These are phyloP conservation scores for Neodon shergylaensis DNA, from an alignment of 2,113 vertebrate species.

Conservation along the genomic window DNA sequence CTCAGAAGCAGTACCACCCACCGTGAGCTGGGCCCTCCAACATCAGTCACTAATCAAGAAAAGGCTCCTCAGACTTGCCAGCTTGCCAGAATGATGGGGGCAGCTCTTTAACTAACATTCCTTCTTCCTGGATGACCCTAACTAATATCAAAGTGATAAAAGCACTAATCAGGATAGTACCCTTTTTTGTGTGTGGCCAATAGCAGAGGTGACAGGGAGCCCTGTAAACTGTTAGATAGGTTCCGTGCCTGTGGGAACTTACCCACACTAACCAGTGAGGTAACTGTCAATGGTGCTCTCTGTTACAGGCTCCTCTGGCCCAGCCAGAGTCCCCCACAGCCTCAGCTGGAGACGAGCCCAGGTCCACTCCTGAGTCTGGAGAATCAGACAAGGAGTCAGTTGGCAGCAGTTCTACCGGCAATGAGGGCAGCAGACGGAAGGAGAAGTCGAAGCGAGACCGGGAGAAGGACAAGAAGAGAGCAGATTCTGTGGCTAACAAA, in stretches of 20 bases:
- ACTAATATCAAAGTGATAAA: neutral
- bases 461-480: constrained; percentile 93
- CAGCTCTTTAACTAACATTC: neutral
- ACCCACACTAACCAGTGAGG: constrained; percentile 61
- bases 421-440: constrained; percentile 82
- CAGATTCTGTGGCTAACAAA: constrained; percentile 97
- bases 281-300: neutral
- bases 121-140: neutral
- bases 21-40: neutral
- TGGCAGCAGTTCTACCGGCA: constrained; percentile 95
- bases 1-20: neutral
- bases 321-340: constrained; percentile 97
- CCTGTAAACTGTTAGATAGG: constrained; percentile 53
- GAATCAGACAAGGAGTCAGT: constrained; percentile 98
- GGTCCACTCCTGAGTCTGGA: constrained; percentile 93
- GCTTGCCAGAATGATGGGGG: neutral
- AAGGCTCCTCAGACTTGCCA: neutral
- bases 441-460: constrained; percentile 85
- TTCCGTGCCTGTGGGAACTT: neutral
- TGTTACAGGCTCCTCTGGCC: constrained; percentile 92
- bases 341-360: constrained; percentile 92
- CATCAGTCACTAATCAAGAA: neutral
- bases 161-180: neutral
- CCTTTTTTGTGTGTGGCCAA: constrained; percentile 8
- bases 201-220: constrained; percentile 82